Evolutionary conservation across 2,888 invertebrate genomes (phyloP).

Genomic region (Hirudinaria manillensis): DNA sequence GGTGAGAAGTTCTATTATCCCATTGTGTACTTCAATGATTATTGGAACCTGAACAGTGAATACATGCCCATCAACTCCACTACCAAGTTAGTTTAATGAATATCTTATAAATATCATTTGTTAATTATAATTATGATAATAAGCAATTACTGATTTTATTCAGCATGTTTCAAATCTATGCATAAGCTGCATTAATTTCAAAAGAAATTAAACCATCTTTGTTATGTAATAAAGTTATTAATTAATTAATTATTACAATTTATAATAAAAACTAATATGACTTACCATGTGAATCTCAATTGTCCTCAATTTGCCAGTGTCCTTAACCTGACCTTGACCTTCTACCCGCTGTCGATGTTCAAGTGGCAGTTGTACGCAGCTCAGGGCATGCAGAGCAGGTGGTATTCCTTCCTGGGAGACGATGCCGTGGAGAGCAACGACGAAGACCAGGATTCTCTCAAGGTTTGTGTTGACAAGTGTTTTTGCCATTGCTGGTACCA

Average conservation of each 20-base stretch:
- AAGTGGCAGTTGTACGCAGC: slow-evolving; percentile 98
- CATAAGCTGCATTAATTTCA: too few relatives aligned
- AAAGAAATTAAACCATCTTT: too few relatives aligned
- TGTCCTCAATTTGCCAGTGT: slow-evolving; percentile 42
- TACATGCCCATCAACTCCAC: slow-evolving; percentile 77
- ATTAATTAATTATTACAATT: too few relatives aligned
- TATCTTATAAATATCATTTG: background rate
- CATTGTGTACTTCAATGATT: slow-evolving; percentile 88
- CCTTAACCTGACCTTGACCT: slow-evolving; percentile 57
- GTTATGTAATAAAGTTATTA: too few relatives aligned
- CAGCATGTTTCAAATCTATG: too few relatives aligned
- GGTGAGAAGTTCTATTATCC: slow-evolving; percentile 82
- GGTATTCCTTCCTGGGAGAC: slow-evolving; percentile 58
- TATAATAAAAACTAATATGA: too few relatives aligned
- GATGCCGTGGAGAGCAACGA: slow-evolving; percentile 57
- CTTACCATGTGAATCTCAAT: too few relatives aligned
- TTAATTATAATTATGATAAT: too few relatives aligned
- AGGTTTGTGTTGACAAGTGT: slow-evolving; percentile 45
- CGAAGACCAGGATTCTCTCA: slow-evolving; percentile 63
- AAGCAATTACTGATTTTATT: too few relatives aligned
- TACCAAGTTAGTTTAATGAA: slow-evolving; percentile 59
- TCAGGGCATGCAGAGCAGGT: slow-evolving; percentile 78
- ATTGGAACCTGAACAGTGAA: slow-evolving; percentile 95
- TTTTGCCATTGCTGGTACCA: background rate
- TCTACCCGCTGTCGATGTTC: slow-evolving; percentile 81